Evolutionary conservation across 2,797 vertebrate species (phyloP).

Genomic region (Cossypha dichroa): DNA sequence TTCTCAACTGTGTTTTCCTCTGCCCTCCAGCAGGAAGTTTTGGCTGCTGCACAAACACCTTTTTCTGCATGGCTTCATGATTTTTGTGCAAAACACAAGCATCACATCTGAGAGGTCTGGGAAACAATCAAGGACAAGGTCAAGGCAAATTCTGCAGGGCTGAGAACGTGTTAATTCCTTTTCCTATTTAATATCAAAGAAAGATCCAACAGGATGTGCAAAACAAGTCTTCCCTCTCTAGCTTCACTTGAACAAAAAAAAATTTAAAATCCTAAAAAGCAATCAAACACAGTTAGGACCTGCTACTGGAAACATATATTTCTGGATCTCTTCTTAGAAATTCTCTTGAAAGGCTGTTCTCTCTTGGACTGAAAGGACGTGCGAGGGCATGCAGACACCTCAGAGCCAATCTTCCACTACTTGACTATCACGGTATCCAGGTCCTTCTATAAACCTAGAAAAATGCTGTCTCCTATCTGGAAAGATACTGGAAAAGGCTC

Average conservation of each 20-base stretch:
- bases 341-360: background rate
- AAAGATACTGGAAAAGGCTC: background rate
- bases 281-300: background rate
- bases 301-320: background rate
- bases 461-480: background rate
- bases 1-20: background rate
- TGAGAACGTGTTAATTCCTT: background rate
- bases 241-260: background rate
- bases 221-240: background rate
- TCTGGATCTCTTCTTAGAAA: background rate
- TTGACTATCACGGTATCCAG: background rate
- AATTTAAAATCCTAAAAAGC: background rate
- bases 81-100: background rate
- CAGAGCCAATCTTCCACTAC: background rate
- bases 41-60: background rate
- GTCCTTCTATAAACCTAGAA: background rate
- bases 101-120: background rate
- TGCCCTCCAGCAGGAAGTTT: background rate
- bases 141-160: background rate
- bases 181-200: background rate
- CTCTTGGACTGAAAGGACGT: background rate
- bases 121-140: constrained; percentile 15
- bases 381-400: fast-evolving
- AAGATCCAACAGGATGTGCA: background rate
- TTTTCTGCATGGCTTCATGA: background rate